A percentile compares a stretch with the other conserved stretches of the same genome.
phyloP scores from a whole-genome alignment of 2,888 invertebrate species.

The Caenorhabditis zanzibari region DNA sequence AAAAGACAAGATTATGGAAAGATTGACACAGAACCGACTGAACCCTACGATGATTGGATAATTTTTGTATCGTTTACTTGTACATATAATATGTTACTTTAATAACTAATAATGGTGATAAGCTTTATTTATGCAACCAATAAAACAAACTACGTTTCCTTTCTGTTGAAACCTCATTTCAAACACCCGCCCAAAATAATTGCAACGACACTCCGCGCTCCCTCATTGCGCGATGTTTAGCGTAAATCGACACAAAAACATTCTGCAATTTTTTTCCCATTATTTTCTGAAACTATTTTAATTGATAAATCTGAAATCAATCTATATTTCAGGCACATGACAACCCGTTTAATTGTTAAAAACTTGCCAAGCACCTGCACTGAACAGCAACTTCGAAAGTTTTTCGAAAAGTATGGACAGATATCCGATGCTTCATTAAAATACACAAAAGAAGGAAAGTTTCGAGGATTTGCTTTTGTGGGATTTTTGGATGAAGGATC shows the following conservation, averaged over 20 bases:
- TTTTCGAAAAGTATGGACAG: constrained; percentile 74
- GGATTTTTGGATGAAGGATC: constrained; percentile 92
- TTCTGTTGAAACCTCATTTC: not conserved
- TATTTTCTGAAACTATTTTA: not conserved
- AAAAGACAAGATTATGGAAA: constrained; percentile 74
- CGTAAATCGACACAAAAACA: constrained; percentile 29
- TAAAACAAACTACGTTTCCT: constrained; percentile 18
- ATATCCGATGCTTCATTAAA: constrained; percentile 95
- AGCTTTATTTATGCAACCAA: constrained; percentile 37
- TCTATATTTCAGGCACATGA: constrained; percentile 40
- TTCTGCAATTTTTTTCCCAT: constrained; percentile 26
- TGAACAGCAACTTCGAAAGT: constrained; percentile 75
- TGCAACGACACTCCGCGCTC: constrained; percentile 41
- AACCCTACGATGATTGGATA: constrained; percentile 77
- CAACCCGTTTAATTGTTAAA: constrained; percentile 80
- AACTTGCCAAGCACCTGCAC: constrained; percentile 76
- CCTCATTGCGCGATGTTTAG: constrained; percentile 18
- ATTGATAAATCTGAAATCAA: not conserved
- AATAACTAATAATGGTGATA: constrained; percentile 27
- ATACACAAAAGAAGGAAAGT: constrained; percentile 91
- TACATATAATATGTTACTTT: constrained; percentile 10
- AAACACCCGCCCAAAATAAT: not conserved
- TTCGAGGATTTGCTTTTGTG: constrained; percentile 94
- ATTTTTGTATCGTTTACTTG: not conserved
- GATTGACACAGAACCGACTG: constrained; percentile 72